Evolutionary conservation across 2,888 invertebrate genomes (phyloP).

Genomic region (Phyllotreta cruciferae): DNA sequence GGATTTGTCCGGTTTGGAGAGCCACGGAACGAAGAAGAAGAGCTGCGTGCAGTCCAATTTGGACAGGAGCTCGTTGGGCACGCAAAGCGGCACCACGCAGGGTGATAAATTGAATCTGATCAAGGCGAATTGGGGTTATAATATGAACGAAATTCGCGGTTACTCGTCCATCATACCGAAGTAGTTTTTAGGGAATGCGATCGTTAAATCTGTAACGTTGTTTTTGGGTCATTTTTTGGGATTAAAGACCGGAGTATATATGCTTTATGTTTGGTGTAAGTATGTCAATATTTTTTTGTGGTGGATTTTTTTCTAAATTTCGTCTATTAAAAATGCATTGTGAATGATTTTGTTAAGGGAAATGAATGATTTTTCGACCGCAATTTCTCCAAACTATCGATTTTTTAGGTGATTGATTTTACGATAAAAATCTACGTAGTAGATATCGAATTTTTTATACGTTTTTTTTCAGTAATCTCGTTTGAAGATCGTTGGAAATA

Average conservation of each 20-base stretch:
- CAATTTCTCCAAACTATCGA: not conserved
- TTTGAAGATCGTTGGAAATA: not conserved
- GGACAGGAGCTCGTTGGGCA: conserved; percentile 3
- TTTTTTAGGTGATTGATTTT: not conserved
- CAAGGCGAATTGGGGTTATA: conserved; percentile 34
- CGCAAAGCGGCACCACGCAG: no score
- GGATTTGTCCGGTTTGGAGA: not conserved
- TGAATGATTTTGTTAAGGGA: not conserved
- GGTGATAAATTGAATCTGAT: conserved; percentile 46
- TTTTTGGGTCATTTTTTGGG: no score
- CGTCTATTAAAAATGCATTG: not conserved
- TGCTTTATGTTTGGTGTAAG: no score
- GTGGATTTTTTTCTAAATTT: not conserved
- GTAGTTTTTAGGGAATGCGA: conserved; percentile 6
- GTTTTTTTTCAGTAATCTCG: conserved; percentile 4
- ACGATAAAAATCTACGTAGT: conserved; percentile 8
- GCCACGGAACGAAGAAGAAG: not conserved
- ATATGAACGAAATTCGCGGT: conserved; percentile 9
- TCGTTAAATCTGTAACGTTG: not conserved
- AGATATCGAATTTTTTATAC: conserved; percentile 10
- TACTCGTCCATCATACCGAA: conserved; percentile 11
- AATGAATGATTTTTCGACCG: not conserved
- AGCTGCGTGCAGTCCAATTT: not conserved
- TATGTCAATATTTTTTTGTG: not conserved
- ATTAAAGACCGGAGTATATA: no score